These are phyloP conservation scores for Formica aserva DNA, from an alignment of 2,888 invertebrate species.

Conservation along the genomic window DNA sequence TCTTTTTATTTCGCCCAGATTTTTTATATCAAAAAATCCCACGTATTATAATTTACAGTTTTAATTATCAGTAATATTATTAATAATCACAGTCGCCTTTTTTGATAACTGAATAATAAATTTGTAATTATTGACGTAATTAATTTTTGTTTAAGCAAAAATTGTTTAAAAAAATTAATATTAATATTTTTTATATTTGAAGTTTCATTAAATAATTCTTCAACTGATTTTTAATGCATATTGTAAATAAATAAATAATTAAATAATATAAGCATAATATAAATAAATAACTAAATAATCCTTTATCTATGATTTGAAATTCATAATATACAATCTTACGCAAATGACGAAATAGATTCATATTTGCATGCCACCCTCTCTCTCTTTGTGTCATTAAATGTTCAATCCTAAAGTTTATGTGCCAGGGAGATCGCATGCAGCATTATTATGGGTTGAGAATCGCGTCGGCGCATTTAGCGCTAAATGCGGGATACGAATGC, in stretches of 20 bases:
- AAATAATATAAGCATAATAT: no score
- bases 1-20: background rate
- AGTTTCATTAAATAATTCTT: background rate
- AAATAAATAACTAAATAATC: background rate
- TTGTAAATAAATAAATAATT: no score
- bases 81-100: no score
- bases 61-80: background rate
- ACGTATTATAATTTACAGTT: background rate
- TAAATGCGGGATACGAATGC: constrained; percentile 25
- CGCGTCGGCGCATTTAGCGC: constrained; percentile 16
- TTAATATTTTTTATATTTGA: background rate
- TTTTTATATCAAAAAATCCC: background rate
- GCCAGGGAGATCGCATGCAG: background rate
- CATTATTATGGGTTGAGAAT: constrained; percentile 27
- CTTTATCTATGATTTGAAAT: background rate
- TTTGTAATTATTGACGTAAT: background rate
- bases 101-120: background rate
- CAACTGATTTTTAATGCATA: background rate
- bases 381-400: background rate
- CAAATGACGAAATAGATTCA: background rate
- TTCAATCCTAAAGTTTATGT: constrained; percentile 1
- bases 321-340: background rate
- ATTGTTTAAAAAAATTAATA: background rate
- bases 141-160: background rate
- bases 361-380: background rate